Conservation (phyloP, 2,888 invertebrate genomes). For the Saturnia japonica region DNA sequence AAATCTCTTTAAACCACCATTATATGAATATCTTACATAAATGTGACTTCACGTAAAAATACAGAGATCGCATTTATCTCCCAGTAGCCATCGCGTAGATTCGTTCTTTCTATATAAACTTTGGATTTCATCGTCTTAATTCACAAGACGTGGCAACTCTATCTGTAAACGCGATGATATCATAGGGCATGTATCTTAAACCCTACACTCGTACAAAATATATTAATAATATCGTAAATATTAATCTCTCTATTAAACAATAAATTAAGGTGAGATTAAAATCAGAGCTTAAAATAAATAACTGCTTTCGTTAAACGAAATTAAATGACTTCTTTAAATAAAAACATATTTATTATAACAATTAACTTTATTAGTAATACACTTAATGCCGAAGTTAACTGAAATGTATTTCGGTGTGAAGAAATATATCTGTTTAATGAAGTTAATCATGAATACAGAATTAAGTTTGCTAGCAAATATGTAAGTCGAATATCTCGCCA, state of each 20-base stretch:
- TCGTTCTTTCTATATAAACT: not conserved
- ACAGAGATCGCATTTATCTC: not conserved
- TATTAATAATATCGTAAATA: slow-evolving; percentile 16
- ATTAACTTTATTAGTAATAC: slow-evolving; percentile 46
- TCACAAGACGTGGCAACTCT: not conserved
- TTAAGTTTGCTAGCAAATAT: no score
- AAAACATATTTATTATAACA: slow-evolving; percentile 35
- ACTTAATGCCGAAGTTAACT: slow-evolving; percentile 23
- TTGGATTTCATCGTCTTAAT: not conserved
- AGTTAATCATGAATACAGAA: not conserved
- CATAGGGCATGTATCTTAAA: not conserved
- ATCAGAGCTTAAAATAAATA: slow-evolving; percentile 13
- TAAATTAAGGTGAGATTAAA: slow-evolving; percentile 17
- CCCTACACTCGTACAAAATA: not conserved
- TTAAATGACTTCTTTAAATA: slow-evolving; percentile 13
- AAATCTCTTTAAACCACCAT: not conserved
- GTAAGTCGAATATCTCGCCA: no score
- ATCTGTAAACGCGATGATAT: not conserved
- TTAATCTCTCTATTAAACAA: slow-evolving; percentile 7
- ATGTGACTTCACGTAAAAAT: not conserved
- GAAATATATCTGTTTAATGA: not conserved
- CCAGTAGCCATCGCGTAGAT: not conserved
- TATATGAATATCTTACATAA: not conserved
- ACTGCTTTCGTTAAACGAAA: slow-evolving; percentile 6
- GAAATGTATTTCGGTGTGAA: not conserved